phyloP scores from a whole-genome alignment of 2,888 invertebrate species.

The Tenthredo notha region DNA sequence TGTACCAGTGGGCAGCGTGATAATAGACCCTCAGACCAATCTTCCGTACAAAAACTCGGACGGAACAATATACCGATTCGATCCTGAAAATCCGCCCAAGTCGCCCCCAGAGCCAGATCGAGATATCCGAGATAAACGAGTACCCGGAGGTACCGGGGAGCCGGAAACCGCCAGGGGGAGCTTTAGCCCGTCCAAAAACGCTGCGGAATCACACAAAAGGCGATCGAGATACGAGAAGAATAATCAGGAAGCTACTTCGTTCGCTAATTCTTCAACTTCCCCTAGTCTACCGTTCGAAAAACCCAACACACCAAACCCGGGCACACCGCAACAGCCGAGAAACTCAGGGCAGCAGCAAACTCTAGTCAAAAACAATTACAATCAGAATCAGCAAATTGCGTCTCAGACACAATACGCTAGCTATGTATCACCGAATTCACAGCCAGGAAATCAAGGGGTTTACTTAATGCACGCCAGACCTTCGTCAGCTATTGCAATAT shows the following conservation, averaged over 20 bases:
- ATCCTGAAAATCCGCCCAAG: conserved; percentile 85
- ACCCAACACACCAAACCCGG: conserved; percentile 61
- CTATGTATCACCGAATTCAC: conserved; percentile 71
- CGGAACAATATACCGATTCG: conserved; percentile 88
- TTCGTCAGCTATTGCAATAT: conserved; percentile 21
- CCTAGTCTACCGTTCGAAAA: conserved; percentile 73
- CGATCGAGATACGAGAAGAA: conserved; percentile 54
- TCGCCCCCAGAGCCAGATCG: conserved; percentile 61
- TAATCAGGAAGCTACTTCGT: conserved; percentile 57
- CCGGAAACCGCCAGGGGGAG: conserved; percentile 44
- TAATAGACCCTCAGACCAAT: conserved; percentile 92
- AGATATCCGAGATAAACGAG: neutral
- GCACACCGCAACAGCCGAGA: conserved; percentile 52
- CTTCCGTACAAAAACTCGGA: conserved; percentile 88
- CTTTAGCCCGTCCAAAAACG: conserved; percentile 51
- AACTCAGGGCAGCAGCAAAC: conserved; percentile 56
- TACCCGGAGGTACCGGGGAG: conserved; percentile 50
- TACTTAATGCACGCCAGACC: conserved; percentile 57
- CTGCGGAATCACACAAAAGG: conserved; percentile 28
- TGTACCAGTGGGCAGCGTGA: conserved; percentile 92
- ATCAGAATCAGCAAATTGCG: conserved; percentile 65
- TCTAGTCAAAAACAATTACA: conserved; percentile 71
- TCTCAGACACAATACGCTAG: conserved; percentile 66
- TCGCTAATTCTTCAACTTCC: conserved; percentile 74
- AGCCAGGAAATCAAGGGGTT: conserved; percentile 69